These are phyloP conservation scores for Gastrophryne carolinensis DNA, from an alignment of 2,797 vertebrate species.

Conservation along the genomic window DNA sequence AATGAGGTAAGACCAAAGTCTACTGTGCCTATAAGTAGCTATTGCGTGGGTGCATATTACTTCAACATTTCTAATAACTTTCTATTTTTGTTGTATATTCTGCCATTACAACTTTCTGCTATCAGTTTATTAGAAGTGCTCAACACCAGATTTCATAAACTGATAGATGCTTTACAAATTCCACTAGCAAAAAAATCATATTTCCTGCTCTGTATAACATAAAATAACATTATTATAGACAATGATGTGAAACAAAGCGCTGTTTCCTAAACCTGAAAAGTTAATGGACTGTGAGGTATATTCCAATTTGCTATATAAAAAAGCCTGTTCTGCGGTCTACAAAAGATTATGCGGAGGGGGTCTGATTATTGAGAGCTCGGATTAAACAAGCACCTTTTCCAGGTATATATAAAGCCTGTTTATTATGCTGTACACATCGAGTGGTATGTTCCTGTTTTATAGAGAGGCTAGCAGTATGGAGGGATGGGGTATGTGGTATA, in stretches of 20 bases:
- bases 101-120: too few species aligned
- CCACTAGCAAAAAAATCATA: too few species aligned
- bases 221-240: constrained; percentile 13
- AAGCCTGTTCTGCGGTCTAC: background rate
- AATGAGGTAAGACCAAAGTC: too few species aligned
- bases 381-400: constrained; percentile 42
- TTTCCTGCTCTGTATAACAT: constrained; percentile 24
- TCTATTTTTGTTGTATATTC: too few species aligned
- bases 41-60: too few species aligned
- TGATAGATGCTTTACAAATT: too few species aligned
- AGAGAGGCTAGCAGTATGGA: constrained; percentile 7
- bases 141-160: background rate
- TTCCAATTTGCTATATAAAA: constrained; percentile 24
- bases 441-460: constrained; percentile 13
- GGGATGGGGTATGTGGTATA: too few species aligned
- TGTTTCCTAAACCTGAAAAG: constrained; percentile 30
- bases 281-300: constrained; percentile 24
- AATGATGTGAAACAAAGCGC: constrained; percentile 5
- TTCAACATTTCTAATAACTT: too few species aligned
- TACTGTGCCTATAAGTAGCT: too few species aligned
- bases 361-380: constrained; percentile 13
- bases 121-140: too few species aligned
- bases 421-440: constrained; percentile 33
- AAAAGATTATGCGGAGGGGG: constrained; percentile 14
- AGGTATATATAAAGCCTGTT: constrained; percentile 43